Evolutionary conservation across 1,140 invertebrate species (phyloP).

Genomic region (Calliphora vicina): DNA sequence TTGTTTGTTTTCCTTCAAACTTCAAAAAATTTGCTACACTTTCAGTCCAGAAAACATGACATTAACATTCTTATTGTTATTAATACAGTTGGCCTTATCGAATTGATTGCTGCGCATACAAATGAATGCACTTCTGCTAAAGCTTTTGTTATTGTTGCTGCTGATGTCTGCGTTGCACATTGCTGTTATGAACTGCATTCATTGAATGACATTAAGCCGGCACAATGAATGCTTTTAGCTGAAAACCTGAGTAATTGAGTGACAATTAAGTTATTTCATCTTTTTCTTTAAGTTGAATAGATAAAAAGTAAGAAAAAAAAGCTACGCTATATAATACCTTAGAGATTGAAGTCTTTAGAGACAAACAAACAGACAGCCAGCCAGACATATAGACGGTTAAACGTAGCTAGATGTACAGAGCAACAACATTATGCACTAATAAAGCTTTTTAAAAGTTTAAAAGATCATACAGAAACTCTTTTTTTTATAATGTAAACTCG

Average conservation of each 20-base stretch:
- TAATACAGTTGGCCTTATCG: not conserved
- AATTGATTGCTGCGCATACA: not conserved
- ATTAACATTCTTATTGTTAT: not conserved
- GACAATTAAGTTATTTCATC: conserved; percentile 63
- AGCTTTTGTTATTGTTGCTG: too few relatives aligned
- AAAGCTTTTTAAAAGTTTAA: not conserved
- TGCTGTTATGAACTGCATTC: not conserved
- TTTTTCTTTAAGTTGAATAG: not conserved
- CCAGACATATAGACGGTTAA: not conserved
- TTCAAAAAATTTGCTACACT: not conserved
- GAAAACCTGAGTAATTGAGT: conserved; percentile 63
- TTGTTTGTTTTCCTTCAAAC: too few relatives aligned
- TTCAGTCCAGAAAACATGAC: not conserved
- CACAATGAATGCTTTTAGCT: conserved; percentile 63
- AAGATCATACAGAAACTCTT: not conserved
- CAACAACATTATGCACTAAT: not conserved
- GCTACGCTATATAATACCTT: not conserved
- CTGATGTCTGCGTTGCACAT: not conserved
- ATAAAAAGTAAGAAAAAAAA: not conserved
- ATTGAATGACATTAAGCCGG: conserved; percentile 43
- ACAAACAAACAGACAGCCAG: not conserved
- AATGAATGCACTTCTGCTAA: not conserved
- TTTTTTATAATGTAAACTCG: not conserved
- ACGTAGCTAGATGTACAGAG: not conserved
- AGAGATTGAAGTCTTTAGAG: not conserved